These are phyloP conservation scores for Ameiurus melas DNA, from an alignment of 2,113 vertebrate genomes.

Conservation along the genomic window DNA sequence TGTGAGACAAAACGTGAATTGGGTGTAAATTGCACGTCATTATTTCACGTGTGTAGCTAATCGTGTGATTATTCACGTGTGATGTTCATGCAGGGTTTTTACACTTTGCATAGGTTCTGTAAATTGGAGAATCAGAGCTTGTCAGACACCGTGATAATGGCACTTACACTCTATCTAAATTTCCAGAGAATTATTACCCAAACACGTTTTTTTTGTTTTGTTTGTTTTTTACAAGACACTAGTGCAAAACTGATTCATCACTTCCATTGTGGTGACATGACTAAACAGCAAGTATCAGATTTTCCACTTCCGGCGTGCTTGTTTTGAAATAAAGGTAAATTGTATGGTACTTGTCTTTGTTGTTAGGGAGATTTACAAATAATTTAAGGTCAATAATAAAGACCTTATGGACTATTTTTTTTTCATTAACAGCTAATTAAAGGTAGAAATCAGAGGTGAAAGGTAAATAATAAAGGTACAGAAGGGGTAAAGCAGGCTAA, in stretches of 20 bases:
- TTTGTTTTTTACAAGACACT: neutral
- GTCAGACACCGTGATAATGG: neutral
- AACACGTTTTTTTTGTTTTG: neutral
- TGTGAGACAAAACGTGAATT: neutral
- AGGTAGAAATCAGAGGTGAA: neutral
- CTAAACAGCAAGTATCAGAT: neutral
- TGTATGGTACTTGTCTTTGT: neutral
- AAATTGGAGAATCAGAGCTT: neutral
- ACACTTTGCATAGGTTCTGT: neutral
- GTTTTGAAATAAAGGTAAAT: neutral
- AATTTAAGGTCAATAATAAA: neutral
- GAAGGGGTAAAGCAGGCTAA: neutral
- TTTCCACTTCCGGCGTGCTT: conserved; percentile 4
- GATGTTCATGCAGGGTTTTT: no score
- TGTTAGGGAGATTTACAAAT: neutral
- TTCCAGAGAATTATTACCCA: neutral
- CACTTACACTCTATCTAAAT: neutral
- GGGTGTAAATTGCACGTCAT: neutral
- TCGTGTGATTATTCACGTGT: neutral
- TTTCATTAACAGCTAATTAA: neutral
- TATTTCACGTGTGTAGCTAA: neutral
- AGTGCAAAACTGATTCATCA: neutral
- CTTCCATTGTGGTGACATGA: neutral
- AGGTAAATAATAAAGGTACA: neutral
- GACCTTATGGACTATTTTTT: neutral